Conservation (phyloP, 2,888 invertebrate species). For the Melinopterus prodromus region DNA sequence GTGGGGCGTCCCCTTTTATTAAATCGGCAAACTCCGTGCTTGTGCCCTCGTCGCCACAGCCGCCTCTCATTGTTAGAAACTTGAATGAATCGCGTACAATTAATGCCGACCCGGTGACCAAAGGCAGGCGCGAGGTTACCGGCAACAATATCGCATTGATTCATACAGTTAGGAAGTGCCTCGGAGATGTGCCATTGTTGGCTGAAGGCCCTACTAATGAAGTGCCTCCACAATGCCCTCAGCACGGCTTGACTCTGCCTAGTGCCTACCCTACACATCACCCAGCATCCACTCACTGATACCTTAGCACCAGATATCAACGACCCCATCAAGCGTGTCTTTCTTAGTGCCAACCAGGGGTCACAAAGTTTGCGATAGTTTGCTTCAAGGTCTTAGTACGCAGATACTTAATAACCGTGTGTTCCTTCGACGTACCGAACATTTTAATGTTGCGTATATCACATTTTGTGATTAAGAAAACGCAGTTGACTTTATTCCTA, state of each 20-base stretch:
- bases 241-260: slow-evolving; percentile 1
- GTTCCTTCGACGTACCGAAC: too few species aligned
- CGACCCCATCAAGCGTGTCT: not conserved
- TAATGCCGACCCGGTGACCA: not conserved
- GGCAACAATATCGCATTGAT: slow-evolving; percentile 4
- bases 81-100: slow-evolving; percentile 7
- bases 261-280: not conserved
- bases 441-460: too few species aligned
- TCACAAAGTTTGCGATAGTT: too few species aligned
- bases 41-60: not conserved
- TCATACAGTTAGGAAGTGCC: slow-evolving; percentile 4
- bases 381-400: too few species aligned
- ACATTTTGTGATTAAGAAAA: too few species aligned
- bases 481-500: too few species aligned
- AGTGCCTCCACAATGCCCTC: slow-evolving; percentile 21
- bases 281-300: not conserved
- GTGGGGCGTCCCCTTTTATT: slow-evolving; percentile 4
- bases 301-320: not conserved
- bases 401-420: too few species aligned
- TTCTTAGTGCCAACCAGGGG: not conserved
- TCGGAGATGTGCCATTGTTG: slow-evolving; percentile 4
- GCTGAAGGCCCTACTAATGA: slow-evolving; percentile 20
- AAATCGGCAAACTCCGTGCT: not conserved
- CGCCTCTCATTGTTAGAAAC: slow-evolving; percentile 17
- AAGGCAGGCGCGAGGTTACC: slow-evolving; percentile 4